These are phyloP conservation scores for Merluccius polli DNA, from an alignment of 2,797 vertebrate genomes.

Conservation along the genomic window DNA sequence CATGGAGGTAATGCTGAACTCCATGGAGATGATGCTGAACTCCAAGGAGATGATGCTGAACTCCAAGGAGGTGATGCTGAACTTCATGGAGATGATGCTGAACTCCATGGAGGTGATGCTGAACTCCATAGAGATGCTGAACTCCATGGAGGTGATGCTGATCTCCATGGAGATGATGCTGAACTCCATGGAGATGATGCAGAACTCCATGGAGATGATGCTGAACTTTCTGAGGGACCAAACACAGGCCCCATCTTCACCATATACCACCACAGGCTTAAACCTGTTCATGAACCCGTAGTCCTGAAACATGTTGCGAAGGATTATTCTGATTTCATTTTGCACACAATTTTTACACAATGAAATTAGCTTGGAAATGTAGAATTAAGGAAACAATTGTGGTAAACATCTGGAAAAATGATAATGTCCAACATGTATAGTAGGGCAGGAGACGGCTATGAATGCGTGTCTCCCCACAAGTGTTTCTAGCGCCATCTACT, in stretches of 20 bases:
- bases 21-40: too few relatives aligned
- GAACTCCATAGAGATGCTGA: too few relatives aligned
- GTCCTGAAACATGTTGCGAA: neutral
- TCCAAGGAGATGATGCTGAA: too few relatives aligned
- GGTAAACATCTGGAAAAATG: neutral
- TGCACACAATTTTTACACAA: neutral
- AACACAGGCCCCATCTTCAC: neutral
- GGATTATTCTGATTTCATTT: neutral
- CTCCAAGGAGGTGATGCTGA: too few relatives aligned
- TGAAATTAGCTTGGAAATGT: too few relatives aligned
- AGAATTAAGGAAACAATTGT: neutral
- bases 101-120: too few relatives aligned
- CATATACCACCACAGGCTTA: neutral
- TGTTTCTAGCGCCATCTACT: conserved; percentile 1
- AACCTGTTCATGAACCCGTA: neutral
- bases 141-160: too few relatives aligned
- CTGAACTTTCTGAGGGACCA: neutral
- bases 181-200: too few relatives aligned
- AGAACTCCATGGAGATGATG: too few relatives aligned
- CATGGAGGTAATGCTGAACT: too few relatives aligned
- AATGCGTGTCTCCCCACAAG: neutral
- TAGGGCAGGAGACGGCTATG: neutral
- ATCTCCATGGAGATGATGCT: too few relatives aligned
- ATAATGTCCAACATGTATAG: neutral
- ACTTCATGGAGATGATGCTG: too few relatives aligned